Percentiles rank a stretch among this genome's conserved stretches.
These are phyloP conservation scores for Seladonia tumulorum DNA, from an alignment of 2,888 invertebrate species.

Conservation along the genomic window DNA sequence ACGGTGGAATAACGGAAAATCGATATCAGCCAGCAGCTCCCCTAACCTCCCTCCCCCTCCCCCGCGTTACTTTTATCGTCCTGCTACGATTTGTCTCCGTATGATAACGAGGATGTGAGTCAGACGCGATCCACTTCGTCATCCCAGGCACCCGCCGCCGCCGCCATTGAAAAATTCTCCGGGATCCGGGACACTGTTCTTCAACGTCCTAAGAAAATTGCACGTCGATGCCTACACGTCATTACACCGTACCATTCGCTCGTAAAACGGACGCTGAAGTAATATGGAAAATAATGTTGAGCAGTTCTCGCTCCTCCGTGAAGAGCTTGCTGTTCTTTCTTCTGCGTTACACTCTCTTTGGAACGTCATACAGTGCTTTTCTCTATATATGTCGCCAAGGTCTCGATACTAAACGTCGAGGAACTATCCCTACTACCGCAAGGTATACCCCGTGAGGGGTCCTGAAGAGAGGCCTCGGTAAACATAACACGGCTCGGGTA, in stretches of 20 bases:
- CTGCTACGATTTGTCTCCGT: slow-evolving; percentile 53
- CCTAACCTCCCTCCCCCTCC: neutral
- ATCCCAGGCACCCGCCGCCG: slow-evolving; percentile 2
- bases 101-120: slow-evolving; percentile 63
- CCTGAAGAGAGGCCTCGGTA: too few relatives aligned
- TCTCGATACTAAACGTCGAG: too few relatives aligned
- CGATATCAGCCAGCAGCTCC: slow-evolving; percentile 51
- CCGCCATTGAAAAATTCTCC: slow-evolving; percentile 31
- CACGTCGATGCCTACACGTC: neutral
- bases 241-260: neutral
- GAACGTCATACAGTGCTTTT: neutral
- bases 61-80: slow-evolving; percentile 58
- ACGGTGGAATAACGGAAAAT: slow-evolving; percentile 65
- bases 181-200: slow-evolving; percentile 38
- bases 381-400: too few relatives aligned
- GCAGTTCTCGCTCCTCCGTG: neutral
- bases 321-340: neutral
- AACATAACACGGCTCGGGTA: too few relatives aligned
- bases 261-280: neutral
- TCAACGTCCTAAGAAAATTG: slow-evolving; percentile 16
- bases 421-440: too few relatives aligned
- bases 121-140: slow-evolving; percentile 49
- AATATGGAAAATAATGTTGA: neutral
- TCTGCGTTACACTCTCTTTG: neutral
- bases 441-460: too few relatives aligned